Evolutionary conservation across 2,888 invertebrate species (phyloP), one percentile per base, ranked within the genome.

Genomic region (Napeogenes sylphis): DNA sequence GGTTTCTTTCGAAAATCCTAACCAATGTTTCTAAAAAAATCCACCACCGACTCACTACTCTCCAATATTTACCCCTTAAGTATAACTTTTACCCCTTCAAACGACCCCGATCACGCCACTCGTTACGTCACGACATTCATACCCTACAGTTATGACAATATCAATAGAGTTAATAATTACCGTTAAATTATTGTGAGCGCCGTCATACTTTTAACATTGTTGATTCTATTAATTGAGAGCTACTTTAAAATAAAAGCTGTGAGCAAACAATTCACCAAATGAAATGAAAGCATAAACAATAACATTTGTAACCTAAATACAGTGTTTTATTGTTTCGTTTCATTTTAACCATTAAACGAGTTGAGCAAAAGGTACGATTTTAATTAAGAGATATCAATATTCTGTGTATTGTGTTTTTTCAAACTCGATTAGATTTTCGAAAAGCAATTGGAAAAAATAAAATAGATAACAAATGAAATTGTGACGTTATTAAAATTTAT

Each of bases 341-440:
- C n/a, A 21, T 47, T 47, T 47, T 47, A 47, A 47, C 21, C 47
- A 14, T 21, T 47, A 51, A 51, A 51, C 51, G 51, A 51, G 30
- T 77, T 76, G 74, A 77, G 79, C 76, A 78, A 77, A 81, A 81
- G 82, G 80, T 83, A 86, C 83, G 84, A 84, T 85, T 85, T 87
- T 83, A 86, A 86, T 87, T 86, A 85, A 85, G 79, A 84, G 83
- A 85, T 86, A 85, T 85, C 78, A 80, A 76, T 80, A 80, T 77
- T 73, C 76, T 21, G 21, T 21, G 21, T 72, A 81, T 86, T 86
- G 84, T 86, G 79, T 82, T 84, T 82, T 84, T 77, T 71, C 73
- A 68, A 70, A 79, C 75, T 83, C 85, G 84, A 87, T 86, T 87
- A 85, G 85, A 78, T 84, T 85, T 81, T 78, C 21, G 21, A 77